Percentiles rank a stretch among this genome's conserved stretches.
phyloP scores from a whole-genome alignment of 2,797 vertebrate genomes.

The Aldrovandia affinis region DNA sequence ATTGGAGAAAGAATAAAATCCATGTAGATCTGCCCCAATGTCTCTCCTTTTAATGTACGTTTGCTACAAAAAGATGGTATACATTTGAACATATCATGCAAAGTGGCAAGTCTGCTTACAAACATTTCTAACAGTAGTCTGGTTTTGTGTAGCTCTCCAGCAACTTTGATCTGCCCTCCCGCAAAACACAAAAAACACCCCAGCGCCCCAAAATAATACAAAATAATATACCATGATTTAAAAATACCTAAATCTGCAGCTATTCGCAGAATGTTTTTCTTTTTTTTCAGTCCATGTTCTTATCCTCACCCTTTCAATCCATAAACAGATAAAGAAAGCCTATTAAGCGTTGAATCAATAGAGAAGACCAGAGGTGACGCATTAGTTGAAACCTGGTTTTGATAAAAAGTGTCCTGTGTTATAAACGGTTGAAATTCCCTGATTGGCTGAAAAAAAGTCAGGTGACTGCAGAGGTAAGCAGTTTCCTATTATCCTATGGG shows the following conservation, averaged over 20 bases:
- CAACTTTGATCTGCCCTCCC: constrained; percentile 56
- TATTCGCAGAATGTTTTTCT: constrained; percentile 57
- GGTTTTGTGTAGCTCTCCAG: constrained; percentile 54
- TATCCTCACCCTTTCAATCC: constrained; percentile 43
- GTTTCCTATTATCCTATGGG: constrained; percentile 59
- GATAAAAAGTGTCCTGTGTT: constrained; percentile 68
- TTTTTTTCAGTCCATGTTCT: constrained; percentile 62
- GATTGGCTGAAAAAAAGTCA: constrained; percentile 82
- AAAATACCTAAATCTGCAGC: constrained; percentile 64
- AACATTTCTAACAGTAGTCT: constrained; percentile 73
- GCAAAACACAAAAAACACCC: constrained; percentile 47
- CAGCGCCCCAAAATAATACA: constrained; percentile 54
- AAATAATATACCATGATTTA: constrained; percentile 65
- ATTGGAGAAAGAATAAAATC: constrained; percentile 47
- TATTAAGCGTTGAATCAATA: constrained; percentile 39
- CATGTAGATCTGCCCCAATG: constrained; percentile 29
- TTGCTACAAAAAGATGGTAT: constrained; percentile 78
- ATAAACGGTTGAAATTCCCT: constrained; percentile 77
- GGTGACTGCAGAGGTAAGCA: constrained; percentile 81
- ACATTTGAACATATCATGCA: constrained; percentile 79
- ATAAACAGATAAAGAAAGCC: constrained; percentile 54
- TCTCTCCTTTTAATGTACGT: constrained; percentile 60
- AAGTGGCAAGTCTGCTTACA: constrained; percentile 77
- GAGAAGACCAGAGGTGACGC: constrained; percentile 59
- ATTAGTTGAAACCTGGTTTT: constrained; percentile 59